Percentiles rank a stretch among this genome's conserved stretches.
Conservation (phyloP, 1,140 invertebrate genomes). For the Euborellia annulipes region DNA sequence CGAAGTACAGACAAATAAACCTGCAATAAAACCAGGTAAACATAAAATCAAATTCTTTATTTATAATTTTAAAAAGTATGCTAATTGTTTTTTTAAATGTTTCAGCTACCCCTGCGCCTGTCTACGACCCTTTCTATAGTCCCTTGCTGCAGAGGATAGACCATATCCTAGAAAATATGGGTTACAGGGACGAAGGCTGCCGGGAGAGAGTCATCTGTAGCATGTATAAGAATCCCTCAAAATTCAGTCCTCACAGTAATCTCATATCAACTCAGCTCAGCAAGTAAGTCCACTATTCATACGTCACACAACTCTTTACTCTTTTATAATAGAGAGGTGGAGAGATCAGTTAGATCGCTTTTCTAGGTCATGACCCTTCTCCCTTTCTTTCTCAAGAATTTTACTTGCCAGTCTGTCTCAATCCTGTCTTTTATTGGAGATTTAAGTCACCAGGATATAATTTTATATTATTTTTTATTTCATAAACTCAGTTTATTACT, state of each 20-base stretch:
- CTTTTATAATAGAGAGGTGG: too few relatives aligned
- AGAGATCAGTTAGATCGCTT: too few relatives aligned
- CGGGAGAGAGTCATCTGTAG: slow-evolving; percentile 59
- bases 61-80: neutral
- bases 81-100: slow-evolving; percentile 10
- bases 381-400: too few relatives aligned
- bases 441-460: too few relatives aligned
- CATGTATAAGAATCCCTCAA: slow-evolving; percentile 61
- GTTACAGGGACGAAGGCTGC: slow-evolving; percentile 48
- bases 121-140: slow-evolving; percentile 58
- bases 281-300: slow-evolving; percentile 50
- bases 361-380: too few relatives aligned
- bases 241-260: slow-evolving; percentile 67
- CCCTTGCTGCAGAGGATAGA: slow-evolving; percentile 57
- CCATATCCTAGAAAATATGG: slow-evolving; percentile 48
- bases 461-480: too few relatives aligned
- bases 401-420: too few relatives aligned
- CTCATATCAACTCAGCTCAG: slow-evolving; percentile 65
- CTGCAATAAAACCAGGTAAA: neutral
- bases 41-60: neutral
- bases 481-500: too few relatives aligned
- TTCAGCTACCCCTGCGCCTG: slow-evolving; percentile 2
- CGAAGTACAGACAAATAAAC: neutral
- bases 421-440: too few relatives aligned
- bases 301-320: too few relatives aligned